phyloP scores from a whole-genome alignment of 2,113 vertebrate species.

The Pangasianodon gigas region DNA sequence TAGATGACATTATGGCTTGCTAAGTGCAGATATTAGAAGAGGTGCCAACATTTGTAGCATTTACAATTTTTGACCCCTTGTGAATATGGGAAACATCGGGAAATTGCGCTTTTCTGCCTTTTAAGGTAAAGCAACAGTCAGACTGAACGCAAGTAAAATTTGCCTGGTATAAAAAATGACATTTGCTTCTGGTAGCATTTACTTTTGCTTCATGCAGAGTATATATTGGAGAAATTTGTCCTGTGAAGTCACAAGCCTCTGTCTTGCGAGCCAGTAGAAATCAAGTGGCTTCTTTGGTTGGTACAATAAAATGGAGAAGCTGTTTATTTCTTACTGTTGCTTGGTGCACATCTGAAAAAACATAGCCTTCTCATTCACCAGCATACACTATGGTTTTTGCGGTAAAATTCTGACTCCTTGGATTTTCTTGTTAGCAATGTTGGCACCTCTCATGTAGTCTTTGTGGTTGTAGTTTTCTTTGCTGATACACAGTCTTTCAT shows the following conservation, averaged over 20 bases:
- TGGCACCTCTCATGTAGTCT: neutral
- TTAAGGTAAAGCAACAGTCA: neutral
- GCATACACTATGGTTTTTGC: neutral
- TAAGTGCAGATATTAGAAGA: neutral
- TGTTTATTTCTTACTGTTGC: constrained; percentile 16
- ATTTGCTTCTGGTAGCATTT: neutral
- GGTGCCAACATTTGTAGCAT: neutral
- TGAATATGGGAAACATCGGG: neutral
- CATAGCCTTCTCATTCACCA: neutral
- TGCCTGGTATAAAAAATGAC: neutral
- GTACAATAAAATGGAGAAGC: neutral
- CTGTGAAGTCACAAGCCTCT: neutral
- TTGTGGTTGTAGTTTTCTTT: constrained; percentile 10
- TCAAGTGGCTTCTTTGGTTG: constrained; percentile 1
- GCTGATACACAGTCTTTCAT: neutral
- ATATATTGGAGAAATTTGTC: neutral
- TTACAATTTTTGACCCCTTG: neutral
- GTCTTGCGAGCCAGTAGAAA: neutral
- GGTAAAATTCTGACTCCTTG: neutral
- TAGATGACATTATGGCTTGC: neutral
- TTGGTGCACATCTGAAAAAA: constrained; percentile 26
- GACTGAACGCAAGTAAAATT: neutral
- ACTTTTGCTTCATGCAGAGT: neutral
- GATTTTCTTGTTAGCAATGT: constrained; percentile 7
- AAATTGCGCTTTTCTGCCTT: neutral